Evolutionary conservation across 2,797 vertebrate species (phyloP), one percentile per base, ranked within the genome.

Genomic region (Clarias fuscus): DNA sequence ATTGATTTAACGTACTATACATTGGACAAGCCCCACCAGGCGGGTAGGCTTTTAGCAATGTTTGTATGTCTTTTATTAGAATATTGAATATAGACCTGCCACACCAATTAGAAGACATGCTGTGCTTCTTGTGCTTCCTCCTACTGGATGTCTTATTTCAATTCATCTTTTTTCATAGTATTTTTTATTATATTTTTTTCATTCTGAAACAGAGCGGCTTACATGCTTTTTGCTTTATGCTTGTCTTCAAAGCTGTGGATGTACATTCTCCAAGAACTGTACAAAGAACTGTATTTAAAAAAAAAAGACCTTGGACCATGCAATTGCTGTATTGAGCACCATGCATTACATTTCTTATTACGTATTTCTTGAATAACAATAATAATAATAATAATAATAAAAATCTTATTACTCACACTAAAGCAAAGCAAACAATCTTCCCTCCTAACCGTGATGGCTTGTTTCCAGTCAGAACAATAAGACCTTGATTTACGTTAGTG

Each of bases 391-490:
- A 18, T 18, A 18, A 61, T 61, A 61, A 61, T 22, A 61, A 33
- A 40, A 79, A 2, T 7, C 72, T 56, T 59, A 62, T 62, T 62
- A 61, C 37, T 48, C 14, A 43, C 59, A 64, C n/a, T 24, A 62
- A 79, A 79, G 76, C 13, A 48, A 80, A 64, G 59, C 77, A 10
- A 80, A n/a, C 43, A 78, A 71, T 48, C 87, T 83, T 71, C 48
- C 43, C 82, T 62, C 80, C 71, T 72, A 88, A 68, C 37, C 75
- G 67, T 43, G 73, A 85, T 80, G 61, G 61, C 37, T 80, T 80
- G 15, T 76, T 87, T 68, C 83, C 56, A 65, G 65, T 84, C n/a
- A 53, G 73, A 86, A 86, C 81, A 79, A 84, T 71, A 84, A 67
- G 18, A 30, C 27, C 5, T 37, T 79, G 72, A 83, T 86, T 83